phyloP scores from a whole-genome alignment of 2,888 invertebrate genomes.

The Ypsolopha sequella region DNA sequence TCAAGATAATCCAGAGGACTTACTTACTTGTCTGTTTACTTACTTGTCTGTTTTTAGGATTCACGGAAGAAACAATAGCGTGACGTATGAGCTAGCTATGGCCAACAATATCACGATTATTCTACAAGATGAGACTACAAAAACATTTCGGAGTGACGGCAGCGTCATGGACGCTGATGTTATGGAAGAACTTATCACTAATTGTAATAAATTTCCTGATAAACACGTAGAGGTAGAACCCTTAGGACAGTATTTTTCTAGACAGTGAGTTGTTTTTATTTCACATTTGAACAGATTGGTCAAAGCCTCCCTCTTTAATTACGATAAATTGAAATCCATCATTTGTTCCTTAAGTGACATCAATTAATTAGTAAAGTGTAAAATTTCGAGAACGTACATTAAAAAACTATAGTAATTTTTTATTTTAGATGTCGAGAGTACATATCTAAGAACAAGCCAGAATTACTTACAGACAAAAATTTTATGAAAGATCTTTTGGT shows the following conservation, averaged over 20 bases:
- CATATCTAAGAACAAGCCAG: background rate
- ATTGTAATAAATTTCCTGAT: background rate
- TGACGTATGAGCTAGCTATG: constrained; percentile 5
- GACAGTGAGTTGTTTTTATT: background rate
- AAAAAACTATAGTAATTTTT: background rate
- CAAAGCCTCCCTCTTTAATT: too few species aligned
- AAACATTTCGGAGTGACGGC: too few species aligned
- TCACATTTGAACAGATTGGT: too few species aligned
- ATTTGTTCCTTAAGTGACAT: too few species aligned
- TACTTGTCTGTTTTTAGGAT: constrained; percentile 4
- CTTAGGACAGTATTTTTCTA: background rate
- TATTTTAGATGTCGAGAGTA: constrained; percentile 6
- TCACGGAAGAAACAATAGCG: constrained; percentile 7
- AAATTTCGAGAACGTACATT: too few species aligned
- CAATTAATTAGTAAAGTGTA: too few species aligned
- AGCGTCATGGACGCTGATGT: background rate
- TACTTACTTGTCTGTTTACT: too few species aligned
- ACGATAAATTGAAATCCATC: too few species aligned
- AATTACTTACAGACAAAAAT: constrained; percentile 1
- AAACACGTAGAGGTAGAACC: background rate
- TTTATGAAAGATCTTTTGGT: constrained; percentile 1
- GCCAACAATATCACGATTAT: constrained; percentile 3
- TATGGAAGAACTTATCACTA: background rate
- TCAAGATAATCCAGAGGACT: too few species aligned
- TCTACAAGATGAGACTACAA: too few species aligned